These are phyloP conservation scores for Trichechus manatus DNA, from an alignment of 2,113 vertebrate genomes.

Conservation along the genomic window DNA sequence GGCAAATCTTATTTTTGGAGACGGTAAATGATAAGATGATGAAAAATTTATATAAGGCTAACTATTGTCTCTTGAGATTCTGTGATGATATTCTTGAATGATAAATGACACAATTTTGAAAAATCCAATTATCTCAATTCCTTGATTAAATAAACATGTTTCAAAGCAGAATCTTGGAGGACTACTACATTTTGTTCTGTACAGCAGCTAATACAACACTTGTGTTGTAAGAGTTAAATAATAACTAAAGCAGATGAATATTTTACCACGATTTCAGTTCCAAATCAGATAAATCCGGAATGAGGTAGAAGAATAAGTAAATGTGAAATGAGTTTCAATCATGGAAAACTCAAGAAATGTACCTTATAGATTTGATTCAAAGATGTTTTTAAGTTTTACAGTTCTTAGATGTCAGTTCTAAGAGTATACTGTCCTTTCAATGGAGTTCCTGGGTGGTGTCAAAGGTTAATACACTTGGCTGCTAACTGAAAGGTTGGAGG, in stretches of 20 bases:
- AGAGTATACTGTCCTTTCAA: not conserved
- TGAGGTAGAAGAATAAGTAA: not conserved
- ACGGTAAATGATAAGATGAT: not conserved
- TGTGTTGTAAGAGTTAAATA: not conserved
- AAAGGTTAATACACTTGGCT: not conserved
- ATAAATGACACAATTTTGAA: not conserved
- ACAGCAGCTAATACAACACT: not conserved
- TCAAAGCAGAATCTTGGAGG: not conserved
- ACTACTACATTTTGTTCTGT: not conserved
- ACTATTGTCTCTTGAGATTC: not conserved
- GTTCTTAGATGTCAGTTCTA: not conserved
- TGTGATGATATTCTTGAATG: not conserved
- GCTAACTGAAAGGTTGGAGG: not conserved
- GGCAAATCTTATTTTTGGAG: not conserved
- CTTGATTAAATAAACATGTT: not conserved
- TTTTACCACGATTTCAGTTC: not conserved
- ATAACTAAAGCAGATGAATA: not conserved
- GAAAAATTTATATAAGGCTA: not conserved
- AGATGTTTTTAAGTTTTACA: not conserved
- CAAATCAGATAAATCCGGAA: not conserved
- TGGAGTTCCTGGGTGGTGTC: not conserved
- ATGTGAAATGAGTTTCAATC: not conserved
- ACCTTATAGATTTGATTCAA: not conserved
- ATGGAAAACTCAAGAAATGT: not conserved
- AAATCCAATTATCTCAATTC: constrained; percentile 1